These are phyloP conservation scores for Dascyllus trimaculatus DNA, from an alignment of 2,113 vertebrate genomes.

Conservation along the genomic window DNA sequence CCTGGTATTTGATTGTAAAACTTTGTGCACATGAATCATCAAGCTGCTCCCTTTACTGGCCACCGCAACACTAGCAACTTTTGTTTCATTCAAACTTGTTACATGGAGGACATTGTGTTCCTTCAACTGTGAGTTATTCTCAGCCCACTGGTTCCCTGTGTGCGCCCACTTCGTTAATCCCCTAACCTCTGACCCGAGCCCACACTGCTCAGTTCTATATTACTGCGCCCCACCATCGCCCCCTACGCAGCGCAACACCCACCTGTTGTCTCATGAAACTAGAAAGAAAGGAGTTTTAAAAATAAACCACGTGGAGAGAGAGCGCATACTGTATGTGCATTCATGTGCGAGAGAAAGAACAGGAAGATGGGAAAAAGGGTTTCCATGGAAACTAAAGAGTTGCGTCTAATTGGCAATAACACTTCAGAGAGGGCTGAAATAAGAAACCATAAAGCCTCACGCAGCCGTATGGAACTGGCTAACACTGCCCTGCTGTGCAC, in stretches of 20 bases:
- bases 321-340: conserved; percentile 26
- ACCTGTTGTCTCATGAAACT: conserved; percentile 69
- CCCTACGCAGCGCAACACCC: conserved; percentile 49
- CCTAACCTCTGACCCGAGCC: conserved; percentile 43
- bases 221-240: conserved; percentile 23
- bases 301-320: conserved; percentile 61
- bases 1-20: conserved; percentile 30
- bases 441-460: conserved; percentile 29
- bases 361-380: conserved; percentile 63
- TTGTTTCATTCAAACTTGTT: conserved; percentile 38
- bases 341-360: conserved; percentile 48
- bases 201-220: conserved; percentile 40
- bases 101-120: conserved; percentile 39
- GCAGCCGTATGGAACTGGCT: conserved; percentile 1
- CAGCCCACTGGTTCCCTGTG: conserved; percentile 43
- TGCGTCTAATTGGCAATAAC: conserved; percentile 73
- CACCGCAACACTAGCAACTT: conserved; percentile 16
- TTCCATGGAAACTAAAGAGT: conserved; percentile 82
- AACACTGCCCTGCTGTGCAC: background rate
- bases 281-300: conserved; percentile 69
- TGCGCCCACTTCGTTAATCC: conserved; percentile 41
- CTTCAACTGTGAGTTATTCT: conserved; percentile 20
- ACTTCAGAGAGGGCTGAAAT: conserved; percentile 63
- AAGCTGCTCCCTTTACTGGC: background rate
- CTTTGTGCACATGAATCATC: conserved; percentile 31